Evolutionary conservation across 23 tunicate species (phyloP), one percentile per base, ranked within the genome.

Genomic region (Ciona savignyi): DNA sequence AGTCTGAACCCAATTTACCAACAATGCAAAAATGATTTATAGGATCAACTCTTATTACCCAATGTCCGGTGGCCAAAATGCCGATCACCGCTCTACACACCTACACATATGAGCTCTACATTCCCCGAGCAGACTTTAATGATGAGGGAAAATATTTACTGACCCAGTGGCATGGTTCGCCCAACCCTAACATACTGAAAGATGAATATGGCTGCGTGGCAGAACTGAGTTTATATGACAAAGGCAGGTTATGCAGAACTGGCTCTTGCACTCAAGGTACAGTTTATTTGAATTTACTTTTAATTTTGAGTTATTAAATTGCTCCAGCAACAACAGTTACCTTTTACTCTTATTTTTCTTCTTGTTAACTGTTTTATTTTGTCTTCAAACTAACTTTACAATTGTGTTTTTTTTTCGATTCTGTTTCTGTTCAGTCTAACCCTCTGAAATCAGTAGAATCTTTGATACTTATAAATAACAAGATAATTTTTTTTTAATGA

Each of bases 161-260:
- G 22, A 66, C 97, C 33, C 97, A 90, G 65, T 90, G 97, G 97
- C 97, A 90, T 65, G 97, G 97, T 11, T 63, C 90, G 21, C 68
- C 97, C 11, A 88, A 90, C 68, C 86, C 89, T 20, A 90, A 70
- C 29, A 70, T 90, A 34, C 25, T 90, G 1, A 34, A 63, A 35
- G 97, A 90, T 65, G 75, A 75, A 27, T 60, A n/a, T 1, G 82
- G 81, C 3, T 90, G 97, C 65, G 60, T 83, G 23, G 97, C 89
- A 27, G 35, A 66, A 63, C 49, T 83, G 20, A 68, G 75, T 66
- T 31, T 60, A 29, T 21, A n/a, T 2, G 85, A 90, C 62, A 70
- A 66, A 22, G 33, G 51, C 30, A 33, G 51, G 25, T 34, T 90
- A 2, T 90, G 97, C 74, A 20, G 42, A 19, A 64, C 72, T 29